phyloP scores from a whole-genome alignment of 1,140 invertebrate genomes.

The Battus philenor region DNA sequence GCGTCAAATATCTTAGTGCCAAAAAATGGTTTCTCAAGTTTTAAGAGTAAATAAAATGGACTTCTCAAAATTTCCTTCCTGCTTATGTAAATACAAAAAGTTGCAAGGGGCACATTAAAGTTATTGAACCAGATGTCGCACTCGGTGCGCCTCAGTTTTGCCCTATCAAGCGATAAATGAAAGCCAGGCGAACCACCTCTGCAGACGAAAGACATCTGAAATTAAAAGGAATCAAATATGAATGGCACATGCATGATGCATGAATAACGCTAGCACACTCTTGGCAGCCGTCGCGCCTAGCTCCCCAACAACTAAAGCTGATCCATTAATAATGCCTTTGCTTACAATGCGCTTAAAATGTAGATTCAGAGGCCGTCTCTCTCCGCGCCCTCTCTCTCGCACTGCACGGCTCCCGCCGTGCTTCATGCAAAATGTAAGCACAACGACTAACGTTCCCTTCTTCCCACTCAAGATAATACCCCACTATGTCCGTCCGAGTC shows the following conservation, averaged over 20 bases:
- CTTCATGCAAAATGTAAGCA: conserved; percentile 66
- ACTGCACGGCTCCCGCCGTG: conserved; percentile 37
- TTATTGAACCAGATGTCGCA: background rate
- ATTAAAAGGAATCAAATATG: conserved; percentile 75
- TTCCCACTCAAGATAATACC: conserved; percentile 65
- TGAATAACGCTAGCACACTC: conserved; percentile 54
- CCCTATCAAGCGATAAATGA: background rate
- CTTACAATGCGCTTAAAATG: conserved; percentile 75
- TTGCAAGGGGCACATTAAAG: too few species aligned
- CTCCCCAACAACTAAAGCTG: conserved; percentile 70
- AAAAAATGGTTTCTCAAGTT: too few species aligned
- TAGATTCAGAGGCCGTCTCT: conserved; percentile 57
- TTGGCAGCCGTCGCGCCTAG: conserved; percentile 54
- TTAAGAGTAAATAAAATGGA: too few species aligned
- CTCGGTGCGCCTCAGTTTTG: background rate
- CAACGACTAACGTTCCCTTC: conserved; percentile 48
- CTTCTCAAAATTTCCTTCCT: too few species aligned
- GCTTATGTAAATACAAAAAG: too few species aligned
- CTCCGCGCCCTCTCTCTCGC: conserved; percentile 38
- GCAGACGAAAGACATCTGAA: conserved; percentile 63
- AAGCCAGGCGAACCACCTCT: conserved; percentile 11
- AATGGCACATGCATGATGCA: conserved; percentile 67
- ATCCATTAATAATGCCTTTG: conserved; percentile 74
- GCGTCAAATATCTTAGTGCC: too few species aligned
- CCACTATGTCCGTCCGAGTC: conserved; percentile 22